Conservation (phyloP, 2,113 vertebrate species). For the Pterocles gutturalis region DNA sequence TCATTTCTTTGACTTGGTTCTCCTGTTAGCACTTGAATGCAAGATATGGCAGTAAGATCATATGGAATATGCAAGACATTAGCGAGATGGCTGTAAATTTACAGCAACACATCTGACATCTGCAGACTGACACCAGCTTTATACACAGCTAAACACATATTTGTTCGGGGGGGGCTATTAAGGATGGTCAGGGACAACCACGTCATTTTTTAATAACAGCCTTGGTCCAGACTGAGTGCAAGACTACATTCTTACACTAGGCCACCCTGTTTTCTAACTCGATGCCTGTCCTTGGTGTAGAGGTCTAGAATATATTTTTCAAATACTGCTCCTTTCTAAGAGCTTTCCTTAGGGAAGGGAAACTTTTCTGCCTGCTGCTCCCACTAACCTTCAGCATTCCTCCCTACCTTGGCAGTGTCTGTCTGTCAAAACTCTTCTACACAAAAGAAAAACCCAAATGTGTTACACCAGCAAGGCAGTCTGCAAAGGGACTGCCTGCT, state of each 20-base stretch:
- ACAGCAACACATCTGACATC: neutral
- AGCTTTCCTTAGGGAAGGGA: neutral
- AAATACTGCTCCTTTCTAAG: neutral
- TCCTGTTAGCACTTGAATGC: neutral
- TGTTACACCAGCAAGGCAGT: neutral
- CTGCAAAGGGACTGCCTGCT: neutral
- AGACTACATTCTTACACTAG: neutral
- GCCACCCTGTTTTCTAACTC: neutral
- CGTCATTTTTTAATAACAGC: neutral
- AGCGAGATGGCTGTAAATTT: accelerated
- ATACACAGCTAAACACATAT: neutral
- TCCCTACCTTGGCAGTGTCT: neutral
- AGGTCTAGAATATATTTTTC: neutral
- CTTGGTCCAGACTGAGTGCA: neutral
- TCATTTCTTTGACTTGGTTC: neutral
- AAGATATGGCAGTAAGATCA: neutral
- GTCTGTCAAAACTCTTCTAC: neutral
- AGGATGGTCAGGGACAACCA: neutral
- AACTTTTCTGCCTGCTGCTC: neutral
- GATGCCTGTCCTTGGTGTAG: neutral
- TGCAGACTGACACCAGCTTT: neutral
- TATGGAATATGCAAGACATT: neutral
- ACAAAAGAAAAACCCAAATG: neutral
- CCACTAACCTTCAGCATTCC: neutral
- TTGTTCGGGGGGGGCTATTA: neutral